Evolutionary conservation across 2,888 invertebrate species (phyloP).

Genomic region (Sminthurides aquaticus): DNA sequence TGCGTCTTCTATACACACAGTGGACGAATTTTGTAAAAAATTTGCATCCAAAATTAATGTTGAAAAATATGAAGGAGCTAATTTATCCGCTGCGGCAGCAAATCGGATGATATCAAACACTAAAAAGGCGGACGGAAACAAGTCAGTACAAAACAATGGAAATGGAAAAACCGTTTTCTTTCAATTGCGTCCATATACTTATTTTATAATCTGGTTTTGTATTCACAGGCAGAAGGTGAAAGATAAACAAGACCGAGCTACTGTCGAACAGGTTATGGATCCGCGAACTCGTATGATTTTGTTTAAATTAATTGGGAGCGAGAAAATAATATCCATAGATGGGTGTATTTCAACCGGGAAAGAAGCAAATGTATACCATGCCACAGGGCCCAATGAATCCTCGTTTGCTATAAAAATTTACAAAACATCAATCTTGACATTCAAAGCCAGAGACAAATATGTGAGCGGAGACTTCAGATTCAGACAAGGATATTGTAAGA

Average conservation of each 20-base stretch:
- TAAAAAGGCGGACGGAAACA: constrained; percentile 61
- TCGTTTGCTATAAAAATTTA: constrained; percentile 76
- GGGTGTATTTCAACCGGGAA: constrained; percentile 98
- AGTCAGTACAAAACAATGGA: no score
- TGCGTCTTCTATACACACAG: constrained; percentile 39
- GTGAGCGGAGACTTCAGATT: constrained; percentile 91
- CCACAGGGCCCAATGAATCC: constrained; percentile 51
- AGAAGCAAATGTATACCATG: constrained; percentile 98
- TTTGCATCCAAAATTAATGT: constrained; percentile 75
- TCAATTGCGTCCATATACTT: no score
- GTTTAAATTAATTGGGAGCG: constrained; percentile 81
- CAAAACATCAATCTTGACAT: constrained; percentile 93
- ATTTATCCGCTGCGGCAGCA: constrained; percentile 59
- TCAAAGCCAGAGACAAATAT: constrained; percentile 97
- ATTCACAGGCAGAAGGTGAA: constrained; percentile 66
- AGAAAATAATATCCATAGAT: constrained; percentile 77
- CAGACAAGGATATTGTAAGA: constrained; percentile 83
- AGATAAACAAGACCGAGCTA: constrained; percentile 91
- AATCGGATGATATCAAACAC: constrained; percentile 66
- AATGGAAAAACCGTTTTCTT: no score
- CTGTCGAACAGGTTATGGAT: constrained; percentile 95
- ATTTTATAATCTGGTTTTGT: no score
- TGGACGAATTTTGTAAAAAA: constrained; percentile 70
- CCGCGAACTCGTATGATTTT: constrained; percentile 90
- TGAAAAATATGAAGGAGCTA: constrained; percentile 66